Base-by-base conservation (phyloP, 2,888 invertebrate species). In the Micoletzkya japonica region DNA sequence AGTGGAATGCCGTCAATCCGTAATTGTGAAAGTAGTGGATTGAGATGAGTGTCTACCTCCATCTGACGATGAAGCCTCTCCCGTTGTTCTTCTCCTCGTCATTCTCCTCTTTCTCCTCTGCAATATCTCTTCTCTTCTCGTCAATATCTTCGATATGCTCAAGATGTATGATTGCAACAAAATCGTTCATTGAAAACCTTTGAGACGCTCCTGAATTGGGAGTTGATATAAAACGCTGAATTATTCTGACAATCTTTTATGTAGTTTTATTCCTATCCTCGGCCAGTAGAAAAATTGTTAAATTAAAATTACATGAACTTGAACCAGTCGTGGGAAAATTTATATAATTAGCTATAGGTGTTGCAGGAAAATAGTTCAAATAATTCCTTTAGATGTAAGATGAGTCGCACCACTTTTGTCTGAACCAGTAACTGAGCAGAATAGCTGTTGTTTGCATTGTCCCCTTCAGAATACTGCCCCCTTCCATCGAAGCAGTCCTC, bases 71-170 rank as follows among this genome's bases (percentile, higher is more conserved):
- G 71, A 66, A 4, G 61, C 66, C 24, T 74, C 77, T 20, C 75
- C 82, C 7, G 71, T 76, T 49, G 81, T 82, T 24, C 77, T 82
- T 20, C 77, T 82, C 2, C 71, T 78, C n/a, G 82, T 82, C 3
- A 78, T 82, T 39, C 66, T 80, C 17, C 76, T 82, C 7, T 82
- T 82, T 59, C 75, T 82, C 10, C 67, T 74, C 50, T 82, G 82
- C 71, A 82, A 81, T 72, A 63, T 79, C 68, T 77, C 81, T 30
- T 80, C 81, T n/a, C 73, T 82, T 32, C 71, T 81, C 36, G 80
- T 81, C 34, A 82, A 82, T 59, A 73, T 82, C 26, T 79, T 77
- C 52, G 82, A 82, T 66, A 80, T 82, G 80, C 61, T 78, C 49
- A 73, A 76, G 44, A 72, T 78, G 81, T 81, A 58, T 74, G 78